These are phyloP conservation scores for Conus canariensis DNA, from an alignment of 2,888 invertebrate species.

Conservation along the genomic window DNA sequence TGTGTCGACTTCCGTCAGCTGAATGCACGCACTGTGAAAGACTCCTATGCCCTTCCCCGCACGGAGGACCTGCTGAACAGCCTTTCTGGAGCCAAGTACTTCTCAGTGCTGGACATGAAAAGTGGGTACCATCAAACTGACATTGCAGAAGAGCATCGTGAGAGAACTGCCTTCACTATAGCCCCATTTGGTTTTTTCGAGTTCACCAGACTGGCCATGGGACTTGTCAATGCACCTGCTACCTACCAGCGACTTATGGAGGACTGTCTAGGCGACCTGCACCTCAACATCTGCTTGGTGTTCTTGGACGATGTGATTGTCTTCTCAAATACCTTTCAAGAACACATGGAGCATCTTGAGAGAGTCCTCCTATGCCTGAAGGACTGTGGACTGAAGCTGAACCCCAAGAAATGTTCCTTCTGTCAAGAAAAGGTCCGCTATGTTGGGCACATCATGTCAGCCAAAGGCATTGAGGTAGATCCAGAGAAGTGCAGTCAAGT, in stretches of 20 bases:
- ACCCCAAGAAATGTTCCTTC: slow-evolving; percentile 14
- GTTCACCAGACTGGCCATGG: slow-evolving; percentile 26
- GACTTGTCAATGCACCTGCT: slow-evolving; percentile 22
- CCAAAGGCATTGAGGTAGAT: slow-evolving; percentile 6
- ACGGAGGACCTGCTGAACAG: slow-evolving; percentile 54
- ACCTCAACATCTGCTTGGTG: slow-evolving; percentile 11
- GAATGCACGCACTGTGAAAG: slow-evolving; percentile 52
- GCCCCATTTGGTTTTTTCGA: slow-evolving; percentile 42
- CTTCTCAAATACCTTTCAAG: slow-evolving; percentile 31
- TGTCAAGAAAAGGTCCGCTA: slow-evolving; percentile 5
- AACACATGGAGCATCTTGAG: slow-evolving; percentile 27
- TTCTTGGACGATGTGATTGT: slow-evolving; percentile 29
- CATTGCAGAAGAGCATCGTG: slow-evolving; percentile 48
- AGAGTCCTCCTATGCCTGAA: slow-evolving; percentile 20
- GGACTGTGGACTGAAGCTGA: slow-evolving; percentile 35
- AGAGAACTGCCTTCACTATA: slow-evolving; percentile 51
- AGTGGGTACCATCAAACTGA: slow-evolving; percentile 47
- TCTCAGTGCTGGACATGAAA: slow-evolving; percentile 49
- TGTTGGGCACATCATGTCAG: slow-evolving; percentile 35
- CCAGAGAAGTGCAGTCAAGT: slow-evolving; percentile 3
- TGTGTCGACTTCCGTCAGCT: slow-evolving; percentile 52
- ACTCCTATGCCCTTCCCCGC: slow-evolving; percentile 52
- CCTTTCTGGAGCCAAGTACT: slow-evolving; percentile 47
- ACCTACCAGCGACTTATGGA: slow-evolving; percentile 45
- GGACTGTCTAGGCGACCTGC: slow-evolving; percentile 28